These are phyloP conservation scores for Ceratothoa steindachneri DNA, from an alignment of 2,888 invertebrate species.

Conservation along the genomic window DNA sequence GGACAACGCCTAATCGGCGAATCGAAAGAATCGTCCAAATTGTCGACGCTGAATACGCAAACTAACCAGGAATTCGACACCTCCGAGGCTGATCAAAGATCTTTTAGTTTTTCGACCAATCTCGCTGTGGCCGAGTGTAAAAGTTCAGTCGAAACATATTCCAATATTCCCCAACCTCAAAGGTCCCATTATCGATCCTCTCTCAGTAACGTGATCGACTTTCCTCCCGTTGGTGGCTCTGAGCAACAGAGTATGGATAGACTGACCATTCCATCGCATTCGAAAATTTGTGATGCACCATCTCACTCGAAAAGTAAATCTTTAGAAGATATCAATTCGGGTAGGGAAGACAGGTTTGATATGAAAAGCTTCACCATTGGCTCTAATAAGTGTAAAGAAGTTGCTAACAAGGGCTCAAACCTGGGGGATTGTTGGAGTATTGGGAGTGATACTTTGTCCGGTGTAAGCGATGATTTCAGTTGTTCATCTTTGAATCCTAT, in stretches of 20 bases:
- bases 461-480: slow-evolving; percentile 46
- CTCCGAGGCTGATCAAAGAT: background rate
- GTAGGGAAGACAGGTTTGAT: background rate
- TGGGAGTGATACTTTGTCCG: slow-evolving; percentile 45
- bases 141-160: slow-evolving; percentile 14
- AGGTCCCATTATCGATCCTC: background rate
- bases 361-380: background rate
- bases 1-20: slow-evolving; percentile 27
- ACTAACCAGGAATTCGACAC: background rate
- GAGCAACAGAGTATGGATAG: background rate
- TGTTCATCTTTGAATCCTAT: slow-evolving; percentile 26
- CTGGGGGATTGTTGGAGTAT: slow-evolving; percentile 33
- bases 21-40: background rate
- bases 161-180: slow-evolving; percentile 6
- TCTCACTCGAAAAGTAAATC: background rate
- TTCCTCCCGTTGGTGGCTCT: background rate
- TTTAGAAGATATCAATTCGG: background rate
- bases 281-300: background rate
- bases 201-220: slow-evolving; percentile 2
- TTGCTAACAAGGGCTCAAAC: background rate
- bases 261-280: background rate
- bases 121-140: slow-evolving; percentile 18
- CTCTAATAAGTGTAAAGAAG: background rate
- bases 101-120: background rate
- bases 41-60: background rate